These are phyloP conservation scores for Peromyscus leucopus DNA, from an alignment of 2,113 vertebrate genomes.

Conservation along the genomic window DNA sequence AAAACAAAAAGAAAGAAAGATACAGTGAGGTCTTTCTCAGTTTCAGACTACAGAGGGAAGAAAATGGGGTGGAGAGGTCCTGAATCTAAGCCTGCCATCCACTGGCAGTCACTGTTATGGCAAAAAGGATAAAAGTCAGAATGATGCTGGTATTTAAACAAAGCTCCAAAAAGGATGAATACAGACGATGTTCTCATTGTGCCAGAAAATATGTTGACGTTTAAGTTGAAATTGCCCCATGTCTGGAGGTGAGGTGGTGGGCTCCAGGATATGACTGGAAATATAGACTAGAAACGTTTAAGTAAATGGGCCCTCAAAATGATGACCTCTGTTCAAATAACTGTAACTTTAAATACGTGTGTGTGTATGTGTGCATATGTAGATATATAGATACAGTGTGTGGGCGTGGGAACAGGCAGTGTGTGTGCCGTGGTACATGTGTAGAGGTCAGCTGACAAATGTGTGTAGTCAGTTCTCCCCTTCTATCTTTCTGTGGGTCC, in stretches of 20 bases:
- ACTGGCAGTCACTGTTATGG: not conserved
- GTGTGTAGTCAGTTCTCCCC: not conserved
- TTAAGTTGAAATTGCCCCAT: not conserved
- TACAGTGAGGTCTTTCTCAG: not conserved
- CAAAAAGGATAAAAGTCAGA: conserved; percentile 19
- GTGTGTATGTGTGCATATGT: not conserved
- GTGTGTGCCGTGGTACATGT: too few relatives aligned
- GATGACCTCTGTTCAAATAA: conserved; percentile 40
- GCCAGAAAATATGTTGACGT: conserved; percentile 8
- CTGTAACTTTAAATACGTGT: not conserved
- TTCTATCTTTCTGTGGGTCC: not conserved
- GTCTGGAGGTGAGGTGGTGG: not conserved
- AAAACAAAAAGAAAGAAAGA: not conserved
- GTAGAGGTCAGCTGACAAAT: not conserved
- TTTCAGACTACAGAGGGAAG: conserved; percentile 39
- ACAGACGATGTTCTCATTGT: not conserved
- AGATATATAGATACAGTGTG: not conserved
- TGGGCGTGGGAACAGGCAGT: not conserved
- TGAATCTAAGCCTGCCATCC: conserved; percentile 49
- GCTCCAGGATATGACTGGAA: not conserved
- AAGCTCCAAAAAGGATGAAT: conserved; percentile 10
- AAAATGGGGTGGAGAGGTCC: not conserved
- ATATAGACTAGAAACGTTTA: conserved; percentile 29
- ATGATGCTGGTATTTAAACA: conserved; percentile 12
- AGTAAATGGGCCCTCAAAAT: conserved; percentile 40